Base-by-base conservation (phyloP, 2,888 invertebrate species). In the Yponomeuta evonymella region DNA sequence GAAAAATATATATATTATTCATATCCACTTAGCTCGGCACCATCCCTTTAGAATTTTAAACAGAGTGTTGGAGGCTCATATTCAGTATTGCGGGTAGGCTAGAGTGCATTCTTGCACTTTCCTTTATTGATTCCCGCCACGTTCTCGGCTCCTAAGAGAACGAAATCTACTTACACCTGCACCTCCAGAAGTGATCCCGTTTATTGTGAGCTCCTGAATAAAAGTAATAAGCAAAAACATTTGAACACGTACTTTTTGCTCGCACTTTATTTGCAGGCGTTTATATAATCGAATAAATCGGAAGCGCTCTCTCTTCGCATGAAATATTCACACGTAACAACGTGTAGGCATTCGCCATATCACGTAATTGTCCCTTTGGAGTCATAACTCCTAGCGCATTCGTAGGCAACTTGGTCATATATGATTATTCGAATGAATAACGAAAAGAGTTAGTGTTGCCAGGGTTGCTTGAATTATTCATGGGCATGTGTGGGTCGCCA, bases 61-160 rank as follows among this genome's bases (percentile, higher is more conserved):
- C 43, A 43, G 43, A 43, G 43, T 43, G 8, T 43, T 43, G 43
- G 9, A 43, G 43, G 0, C 8, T 5, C 8, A 8, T 43, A 43
- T 43, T 43, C 6, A 43, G 43, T 43, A 43, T 43, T 0, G 43
- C 43, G 43, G 43, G 43, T 1, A 63, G 63, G 63, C 63, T 63
- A 63, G 63, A 63, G n/a, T 63, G 63, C 63, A 63, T 10, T 63
- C 29, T 63, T 63, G 63, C 63, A 63, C 63, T 63, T 63, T 63
- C 23, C 29, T 23, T 63, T 63, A 63, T 63, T 15, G 63, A 63
- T 63, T 63, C 63, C 9, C 11, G 29, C 29, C 63, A 63, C 63
- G 62, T 63, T 10, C 63, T 65, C 65, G 12, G 12, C 33, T 30
- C 65, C 65, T 29, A 11, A 29, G 12, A 33, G 33, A 65, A 58